Conservation (phyloP, 1,140 invertebrate species). For the Zaprionus tsacasi region DNA sequence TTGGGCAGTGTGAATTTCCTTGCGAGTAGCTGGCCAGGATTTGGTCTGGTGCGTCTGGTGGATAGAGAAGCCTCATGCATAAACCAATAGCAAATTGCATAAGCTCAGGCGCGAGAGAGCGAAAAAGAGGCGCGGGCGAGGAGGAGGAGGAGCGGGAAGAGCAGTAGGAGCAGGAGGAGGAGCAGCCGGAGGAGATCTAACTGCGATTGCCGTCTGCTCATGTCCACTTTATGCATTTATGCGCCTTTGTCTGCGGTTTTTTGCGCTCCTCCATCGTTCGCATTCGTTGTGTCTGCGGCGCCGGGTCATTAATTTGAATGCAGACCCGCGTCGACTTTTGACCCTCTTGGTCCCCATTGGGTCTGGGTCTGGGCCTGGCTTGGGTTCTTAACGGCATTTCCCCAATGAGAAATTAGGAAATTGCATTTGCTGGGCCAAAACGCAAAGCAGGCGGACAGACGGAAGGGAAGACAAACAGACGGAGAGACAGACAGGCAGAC, state of each 20-base stretch:
- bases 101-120: constrained; percentile 46
- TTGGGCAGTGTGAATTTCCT: constrained; percentile 62
- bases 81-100: constrained; percentile 76
- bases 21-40: constrained; percentile 33
- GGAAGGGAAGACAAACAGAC: not conserved
- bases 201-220: constrained; percentile 61
- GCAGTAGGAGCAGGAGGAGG: not conserved
- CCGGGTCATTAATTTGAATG: constrained; percentile 77
- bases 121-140: not conserved
- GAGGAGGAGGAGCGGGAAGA: not conserved
- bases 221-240: constrained; percentile 76
- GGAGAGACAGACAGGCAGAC: not conserved
- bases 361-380: constrained; percentile 21
- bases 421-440: constrained; percentile 68
- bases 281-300: constrained; percentile 58
- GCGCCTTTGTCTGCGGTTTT: constrained; percentile 79
- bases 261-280: constrained; percentile 47
- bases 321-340: constrained; percentile 42
- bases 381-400: constrained; percentile 74
- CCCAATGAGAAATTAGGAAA: constrained; percentile 83
- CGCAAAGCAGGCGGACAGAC: not conserved
- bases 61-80: constrained; percentile 61
- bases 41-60: constrained; percentile 44
- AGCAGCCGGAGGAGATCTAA: constrained; percentile 18
- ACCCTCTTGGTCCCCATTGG: constrained; percentile 14